Base-by-base conservation (phyloP, 1,140 invertebrate genomes). In the Cotesia glomerata region DNA sequence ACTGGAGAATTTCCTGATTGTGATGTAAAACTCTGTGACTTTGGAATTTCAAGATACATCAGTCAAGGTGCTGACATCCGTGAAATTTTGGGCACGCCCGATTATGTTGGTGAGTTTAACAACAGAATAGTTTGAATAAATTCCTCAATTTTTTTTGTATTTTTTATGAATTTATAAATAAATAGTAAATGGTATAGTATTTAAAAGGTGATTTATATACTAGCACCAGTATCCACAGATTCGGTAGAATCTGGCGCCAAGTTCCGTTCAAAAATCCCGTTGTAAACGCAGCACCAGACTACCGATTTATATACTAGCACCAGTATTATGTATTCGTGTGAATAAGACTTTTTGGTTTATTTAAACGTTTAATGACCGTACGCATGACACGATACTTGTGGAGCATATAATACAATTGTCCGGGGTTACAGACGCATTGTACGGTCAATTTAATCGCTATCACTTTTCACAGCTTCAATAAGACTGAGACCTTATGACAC, bases 41-140 rank as follows among this genome's bases (percentile, higher is more conserved):
- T 98, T 82, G 96, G 97, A 45, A 97, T 98, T 80, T 97, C 96
- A 62, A 92, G 96, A 74, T 91, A 95, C 73, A 93, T 98, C 79
- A 92, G 94, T 82, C 91, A 94, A 59, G 95, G 95, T 45, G 92
- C 94, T 70, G 95, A 97, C 84, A 94, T 98, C 72, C 89, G 96
- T 74, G 97, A 98, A 88, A 97, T 98, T 82, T 89, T 97, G 73
- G 97, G 97, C 84, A 97, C 96, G 11, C 95, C 95, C 62, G 95
- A 97, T 86, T 97, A 97, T 90, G 95, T 97, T 79, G 93, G 93
- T 95, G 81, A 91, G 93, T 90, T 26, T 2, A 26, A 26, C 26
- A 26, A 26, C 26, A 26, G 26, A 26, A 26, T 26, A 26, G 26
- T 26, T 26, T 26, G 26, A 26, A 26, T 26, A 72, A 9, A 51